Percentiles rank a stretch among this genome's conserved stretches.
Conservation (phyloP, 2,113 vertebrate genomes). For the Camelus dromedarius region DNA sequence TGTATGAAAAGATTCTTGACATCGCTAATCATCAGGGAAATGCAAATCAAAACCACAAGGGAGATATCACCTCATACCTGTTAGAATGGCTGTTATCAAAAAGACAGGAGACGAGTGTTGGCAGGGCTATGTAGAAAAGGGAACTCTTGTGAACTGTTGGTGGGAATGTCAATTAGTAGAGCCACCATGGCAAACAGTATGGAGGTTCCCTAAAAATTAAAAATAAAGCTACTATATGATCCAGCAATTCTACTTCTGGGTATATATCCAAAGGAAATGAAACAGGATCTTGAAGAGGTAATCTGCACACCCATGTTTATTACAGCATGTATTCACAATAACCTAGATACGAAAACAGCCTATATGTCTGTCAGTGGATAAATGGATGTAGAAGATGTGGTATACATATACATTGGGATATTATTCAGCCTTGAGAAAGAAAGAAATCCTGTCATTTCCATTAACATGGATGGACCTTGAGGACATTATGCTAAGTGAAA, state of each 20-base stretch:
- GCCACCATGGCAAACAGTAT: not conserved
- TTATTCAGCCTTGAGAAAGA: not conserved
- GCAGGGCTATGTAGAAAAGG: not conserved
- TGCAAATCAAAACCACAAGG: not conserved
- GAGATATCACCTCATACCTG: not conserved
- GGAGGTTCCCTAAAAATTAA: not conserved
- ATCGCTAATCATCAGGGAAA: not conserved
- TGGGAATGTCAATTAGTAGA: not conserved
- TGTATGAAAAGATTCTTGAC: not conserved
- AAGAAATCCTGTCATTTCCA: not conserved
- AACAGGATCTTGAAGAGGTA: not conserved
- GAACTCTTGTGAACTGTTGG: not conserved
- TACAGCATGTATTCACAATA: not conserved
- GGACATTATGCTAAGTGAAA: not conserved
- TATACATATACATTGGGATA: not conserved
- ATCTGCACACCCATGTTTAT: not conserved
- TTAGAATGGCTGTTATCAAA: not conserved
- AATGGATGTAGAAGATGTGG: too few relatives aligned
- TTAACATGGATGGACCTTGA: not conserved
- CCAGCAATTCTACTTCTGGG: not conserved
- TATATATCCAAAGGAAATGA: not conserved
- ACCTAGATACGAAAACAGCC: not conserved
- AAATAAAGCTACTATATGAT: not conserved
- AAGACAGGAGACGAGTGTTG: not conserved
- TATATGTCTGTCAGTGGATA: too few relatives aligned